These are phyloP conservation scores for Probosciger aterrimus DNA, from an alignment of 2,113 vertebrate species.

Conservation along the genomic window DNA sequence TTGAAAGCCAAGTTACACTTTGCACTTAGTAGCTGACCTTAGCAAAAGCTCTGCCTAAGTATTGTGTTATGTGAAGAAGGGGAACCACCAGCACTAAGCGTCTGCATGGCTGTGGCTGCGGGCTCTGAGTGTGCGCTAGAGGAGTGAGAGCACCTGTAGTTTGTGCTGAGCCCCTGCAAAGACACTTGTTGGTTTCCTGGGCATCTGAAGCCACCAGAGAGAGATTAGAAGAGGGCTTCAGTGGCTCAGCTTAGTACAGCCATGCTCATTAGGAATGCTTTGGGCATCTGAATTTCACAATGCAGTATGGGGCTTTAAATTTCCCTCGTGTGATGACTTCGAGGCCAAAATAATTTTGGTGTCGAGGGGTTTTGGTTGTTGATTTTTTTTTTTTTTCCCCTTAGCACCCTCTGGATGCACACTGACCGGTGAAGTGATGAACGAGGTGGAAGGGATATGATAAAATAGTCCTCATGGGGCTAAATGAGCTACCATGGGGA, in stretches of 20 bases:
- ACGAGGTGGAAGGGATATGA: background rate
- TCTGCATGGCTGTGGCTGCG: background rate
- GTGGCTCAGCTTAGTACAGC: background rate
- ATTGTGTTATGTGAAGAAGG: background rate
- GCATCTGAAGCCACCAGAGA: background rate
- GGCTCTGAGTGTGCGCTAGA: background rate
- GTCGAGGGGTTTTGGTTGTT: background rate
- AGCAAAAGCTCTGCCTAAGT: fast-evolving
- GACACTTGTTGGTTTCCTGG: background rate
- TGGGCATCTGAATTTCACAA: background rate
- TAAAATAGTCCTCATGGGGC: background rate
- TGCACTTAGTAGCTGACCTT: background rate
- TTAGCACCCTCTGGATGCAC: background rate
- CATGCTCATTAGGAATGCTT: background rate
- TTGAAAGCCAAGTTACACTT: background rate
- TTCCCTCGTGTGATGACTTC: background rate
- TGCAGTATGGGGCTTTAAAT: background rate
- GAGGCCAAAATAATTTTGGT: background rate
- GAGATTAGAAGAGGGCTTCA: background rate
- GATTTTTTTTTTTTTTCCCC: background rate
- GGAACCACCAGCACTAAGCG: background rate
- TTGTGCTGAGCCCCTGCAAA: background rate
- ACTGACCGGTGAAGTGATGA: background rate
- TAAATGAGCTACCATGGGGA: background rate
- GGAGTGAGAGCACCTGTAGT: background rate